Base-by-base conservation (phyloP, 2,113 vertebrate genomes). In the Actinemys pallida region DNA sequence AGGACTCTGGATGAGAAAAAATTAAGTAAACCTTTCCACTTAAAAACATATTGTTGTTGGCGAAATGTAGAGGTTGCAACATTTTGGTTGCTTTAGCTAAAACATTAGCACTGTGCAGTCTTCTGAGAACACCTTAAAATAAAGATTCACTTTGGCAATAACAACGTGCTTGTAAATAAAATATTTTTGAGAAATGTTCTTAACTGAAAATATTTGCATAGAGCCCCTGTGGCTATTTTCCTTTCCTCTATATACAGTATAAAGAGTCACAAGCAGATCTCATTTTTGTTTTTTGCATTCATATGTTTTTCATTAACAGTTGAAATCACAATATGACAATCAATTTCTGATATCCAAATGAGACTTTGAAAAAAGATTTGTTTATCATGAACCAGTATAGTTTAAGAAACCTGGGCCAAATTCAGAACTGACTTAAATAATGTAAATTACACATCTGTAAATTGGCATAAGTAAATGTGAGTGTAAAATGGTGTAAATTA, bases 121-220 rank as follows among this genome's bases (percentile, higher is more conserved):
- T 97, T 96, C 94, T 96, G 97, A 93, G 93, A 98, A 95, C 97
- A 96, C 97, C 96, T 98, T 98, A 95, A 98, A 98, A 95, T 90
- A 94, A 98, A 97, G 94, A 91, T 95, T 95, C 88, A 57, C 90
- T 96, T 97, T 97, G 98, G 97, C 97, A 98, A 97, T 95, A 98
- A 94, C 93, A 96, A 76, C 69, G 22, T 91, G 92, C 97, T 98
- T 96, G 97, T 98, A 97, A 98, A 98, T 92, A 95, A 87, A 84
- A 95, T 95, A 56, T 89, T 97, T 95, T 93, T 90, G 81, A 94
- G 97, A 97, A 98, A 97, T 54, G 62, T 25, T 95, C 95, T 88
- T 94, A 81, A 95, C 93, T 86, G 83, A 95, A 97, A 96, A 92
- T 29, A 24, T 81, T 75, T 59, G 92, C 91, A 47, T 49, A 75